Percentiles rank a stretch among this genome's conserved stretches.
Conservation (phyloP, 2,797 vertebrate genomes). For the Coregonus sp. region DNA sequence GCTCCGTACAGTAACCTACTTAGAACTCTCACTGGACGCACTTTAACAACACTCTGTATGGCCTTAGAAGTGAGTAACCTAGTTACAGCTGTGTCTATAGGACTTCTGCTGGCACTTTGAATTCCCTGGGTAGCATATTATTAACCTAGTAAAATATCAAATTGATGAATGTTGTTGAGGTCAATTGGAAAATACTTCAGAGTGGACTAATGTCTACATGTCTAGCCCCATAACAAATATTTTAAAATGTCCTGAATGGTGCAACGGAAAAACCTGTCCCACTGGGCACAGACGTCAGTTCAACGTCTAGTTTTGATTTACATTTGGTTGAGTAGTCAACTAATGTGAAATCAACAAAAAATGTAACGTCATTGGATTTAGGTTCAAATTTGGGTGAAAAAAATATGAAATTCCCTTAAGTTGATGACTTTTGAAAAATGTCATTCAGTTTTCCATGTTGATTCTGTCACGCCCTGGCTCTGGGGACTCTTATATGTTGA, state of each 20-base stretch:
- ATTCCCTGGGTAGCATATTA: constrained; percentile 17
- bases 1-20: constrained; percentile 27
- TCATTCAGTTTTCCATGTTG: no score
- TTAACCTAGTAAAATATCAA: constrained; percentile 45
- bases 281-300: background rate
- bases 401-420: no score
- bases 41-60: constrained; percentile 27
- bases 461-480: no score
- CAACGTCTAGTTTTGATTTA: no score
- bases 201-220: background rate
- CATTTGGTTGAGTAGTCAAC: no score
- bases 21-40: background rate
- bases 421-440: no score
- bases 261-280: background rate
- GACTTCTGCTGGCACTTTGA: constrained; percentile 25
- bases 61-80: constrained; percentile 35
- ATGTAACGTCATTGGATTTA: no score
- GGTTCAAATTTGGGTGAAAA: no score
- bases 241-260: background rate
- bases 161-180: constrained; percentile 28
- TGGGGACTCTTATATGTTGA: no score
- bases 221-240: background rate
- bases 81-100: constrained; percentile 40
- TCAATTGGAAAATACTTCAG: background rate
- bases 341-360: no score